Percentiles rank a stretch among this genome's conserved stretches.
Evolutionary conservation across 2,113 vertebrate genomes (phyloP).

Genomic region (Tyto alba): DNA sequence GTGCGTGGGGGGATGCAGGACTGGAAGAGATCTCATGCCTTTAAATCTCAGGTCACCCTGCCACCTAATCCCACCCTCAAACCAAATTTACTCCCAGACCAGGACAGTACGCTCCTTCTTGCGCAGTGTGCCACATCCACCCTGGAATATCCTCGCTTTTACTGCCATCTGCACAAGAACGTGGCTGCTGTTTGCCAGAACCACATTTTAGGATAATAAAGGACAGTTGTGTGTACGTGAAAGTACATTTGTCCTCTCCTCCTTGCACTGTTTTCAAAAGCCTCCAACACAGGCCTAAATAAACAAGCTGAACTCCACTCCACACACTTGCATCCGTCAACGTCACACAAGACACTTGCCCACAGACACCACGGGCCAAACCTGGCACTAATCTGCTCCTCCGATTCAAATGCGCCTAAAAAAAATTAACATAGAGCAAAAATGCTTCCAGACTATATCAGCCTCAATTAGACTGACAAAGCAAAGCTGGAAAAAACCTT

Average conservation of each 20-base stretch:
- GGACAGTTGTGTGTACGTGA: neutral
- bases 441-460: neutral
- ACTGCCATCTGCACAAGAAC: neutral
- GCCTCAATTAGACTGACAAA: neutral
- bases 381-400: neutral
- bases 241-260: neutral
- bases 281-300: neutral
- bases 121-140: no score
- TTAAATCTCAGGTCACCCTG: neutral
- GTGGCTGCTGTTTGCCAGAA: neutral
- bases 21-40: neutral
- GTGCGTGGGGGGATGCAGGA: neutral
- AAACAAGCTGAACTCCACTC: neutral
- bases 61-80: neutral
- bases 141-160: no score
- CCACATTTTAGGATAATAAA: neutral
- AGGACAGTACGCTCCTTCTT: neutral
- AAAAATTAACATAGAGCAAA: neutral
- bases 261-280: neutral
- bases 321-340: accelerated
- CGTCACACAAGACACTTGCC: accelerated
- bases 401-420: neutral
- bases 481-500: neutral
- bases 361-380: accelerated
- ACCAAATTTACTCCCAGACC: neutral